Conservation (phyloP, 30 jellyfish, hydroid and myxozoan species). For the Nemopilema nomurai region DNA sequence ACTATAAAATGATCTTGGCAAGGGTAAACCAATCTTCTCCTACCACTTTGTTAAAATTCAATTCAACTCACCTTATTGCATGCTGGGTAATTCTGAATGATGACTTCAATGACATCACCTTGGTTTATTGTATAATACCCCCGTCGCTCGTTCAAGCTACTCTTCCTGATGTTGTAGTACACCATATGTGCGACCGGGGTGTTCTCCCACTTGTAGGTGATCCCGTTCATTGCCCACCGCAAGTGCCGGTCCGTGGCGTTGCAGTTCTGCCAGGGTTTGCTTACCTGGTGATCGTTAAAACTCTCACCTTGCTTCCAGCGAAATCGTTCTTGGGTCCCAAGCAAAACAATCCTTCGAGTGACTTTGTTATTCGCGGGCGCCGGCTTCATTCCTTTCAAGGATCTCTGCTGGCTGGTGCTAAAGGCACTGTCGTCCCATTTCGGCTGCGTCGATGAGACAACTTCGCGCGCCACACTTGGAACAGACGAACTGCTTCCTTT, state of each 20-base stretch:
- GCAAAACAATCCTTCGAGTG: slow-evolving; percentile 50
- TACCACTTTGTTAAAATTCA: background rate
- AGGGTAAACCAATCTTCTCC: too few relatives aligned
- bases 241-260: slow-evolving; percentile 37
- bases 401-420: slow-evolving; percentile 26
- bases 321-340: slow-evolving; percentile 69
- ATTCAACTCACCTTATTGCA: slow-evolving; percentile 30
- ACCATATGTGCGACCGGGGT: slow-evolving; percentile 72
- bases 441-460: slow-evolving; percentile 54
- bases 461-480: slow-evolving; percentile 7
- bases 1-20: too few relatives aligned
- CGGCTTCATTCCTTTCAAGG: slow-evolving; percentile 30
- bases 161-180: slow-evolving; percentile 30
- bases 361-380: slow-evolving; percentile 45
- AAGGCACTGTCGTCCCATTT: slow-evolving; percentile 58
- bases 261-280: slow-evolving; percentile 43
- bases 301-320: slow-evolving; percentile 46
- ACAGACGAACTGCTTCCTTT: background rate
- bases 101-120: slow-evolving; percentile 50
- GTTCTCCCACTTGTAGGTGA: slow-evolving; percentile 43
- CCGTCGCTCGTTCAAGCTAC: slow-evolving; percentile 27
- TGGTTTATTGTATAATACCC: slow-evolving; percentile 50
- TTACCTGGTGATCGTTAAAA: slow-evolving; percentile 9
- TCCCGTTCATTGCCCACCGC: slow-evolving; percentile 75
- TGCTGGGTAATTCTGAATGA: slow-evolving; percentile 61